These are phyloP conservation scores for Apamea monoglypha DNA, from an alignment of 2,888 invertebrate species.

Conservation along the genomic window DNA sequence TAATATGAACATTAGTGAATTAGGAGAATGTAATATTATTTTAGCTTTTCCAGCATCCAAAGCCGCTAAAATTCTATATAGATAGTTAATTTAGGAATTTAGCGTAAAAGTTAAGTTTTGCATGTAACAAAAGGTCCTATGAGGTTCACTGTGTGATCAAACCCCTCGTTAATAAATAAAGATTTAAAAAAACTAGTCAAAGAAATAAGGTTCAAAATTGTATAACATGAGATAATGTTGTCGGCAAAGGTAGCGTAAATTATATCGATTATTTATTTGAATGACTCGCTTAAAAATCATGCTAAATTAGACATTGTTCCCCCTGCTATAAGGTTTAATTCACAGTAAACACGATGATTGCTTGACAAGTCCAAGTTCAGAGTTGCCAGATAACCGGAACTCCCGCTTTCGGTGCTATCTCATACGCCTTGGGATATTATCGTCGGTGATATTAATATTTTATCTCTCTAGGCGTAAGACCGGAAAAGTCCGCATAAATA, in stretches of 20 bases:
- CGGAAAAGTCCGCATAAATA: background rate
- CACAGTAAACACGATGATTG: background rate
- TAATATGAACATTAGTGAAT: too few relatives aligned
- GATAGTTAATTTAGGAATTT: too few relatives aligned
- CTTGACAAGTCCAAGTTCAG: slow-evolving; percentile 27
- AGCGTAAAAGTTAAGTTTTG: too few relatives aligned
- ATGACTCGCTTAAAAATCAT: background rate
- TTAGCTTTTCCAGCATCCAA: too few relatives aligned
- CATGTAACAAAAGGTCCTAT: too few relatives aligned
- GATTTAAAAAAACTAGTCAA: background rate
- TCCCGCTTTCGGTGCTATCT: slow-evolving; percentile 9
- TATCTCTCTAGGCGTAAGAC: background rate
- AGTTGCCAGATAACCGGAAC: slow-evolving; percentile 43
- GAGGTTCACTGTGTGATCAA: too few relatives aligned
- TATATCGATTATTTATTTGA: background rate
- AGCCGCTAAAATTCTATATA: too few relatives aligned
- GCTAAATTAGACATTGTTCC: background rate
- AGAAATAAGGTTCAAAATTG: slow-evolving; percentile 10
- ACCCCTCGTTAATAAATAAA: too few relatives aligned
- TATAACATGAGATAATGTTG: background rate
- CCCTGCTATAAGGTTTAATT: background rate
- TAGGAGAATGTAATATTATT: too few relatives aligned
- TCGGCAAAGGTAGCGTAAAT: background rate
- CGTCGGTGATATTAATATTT: background rate
- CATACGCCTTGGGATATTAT: background rate